A percentile compares a stretch with the other conserved stretches of the same genome.
Conservation (phyloP, 2,797 vertebrate genomes). For the Lates japonicus region DNA sequence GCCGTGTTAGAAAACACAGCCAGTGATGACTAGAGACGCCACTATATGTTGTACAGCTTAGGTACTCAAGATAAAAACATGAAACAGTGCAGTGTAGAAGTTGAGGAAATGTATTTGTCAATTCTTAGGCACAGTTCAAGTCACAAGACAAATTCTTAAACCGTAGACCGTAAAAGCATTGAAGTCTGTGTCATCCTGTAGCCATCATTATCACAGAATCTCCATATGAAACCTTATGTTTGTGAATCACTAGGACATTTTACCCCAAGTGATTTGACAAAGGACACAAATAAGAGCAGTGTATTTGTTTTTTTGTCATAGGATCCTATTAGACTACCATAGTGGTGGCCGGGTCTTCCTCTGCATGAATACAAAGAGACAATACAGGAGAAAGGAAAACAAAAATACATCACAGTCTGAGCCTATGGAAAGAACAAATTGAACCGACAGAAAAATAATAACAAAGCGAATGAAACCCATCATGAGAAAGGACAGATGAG, state of each 20-base stretch:
- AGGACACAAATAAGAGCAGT: not conserved
- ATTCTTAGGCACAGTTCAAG: conserved; percentile 5
- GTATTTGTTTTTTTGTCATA: conserved; percentile 18
- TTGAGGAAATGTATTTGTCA: not conserved
- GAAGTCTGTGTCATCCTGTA: conserved; percentile 12
- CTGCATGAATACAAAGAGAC: conserved; percentile 1
- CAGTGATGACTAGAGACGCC: not conserved
- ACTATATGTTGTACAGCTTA: not conserved
- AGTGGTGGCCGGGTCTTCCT: not conserved
- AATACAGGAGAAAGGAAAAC: not conserved
- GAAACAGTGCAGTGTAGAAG: not conserved
- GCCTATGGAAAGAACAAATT: not conserved
- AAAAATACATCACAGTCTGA: not conserved
- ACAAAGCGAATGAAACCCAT: not conserved
- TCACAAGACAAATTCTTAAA: conserved; percentile 21
- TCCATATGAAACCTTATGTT: no score
- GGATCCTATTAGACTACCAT: not conserved
- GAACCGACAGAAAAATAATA: not conserved
- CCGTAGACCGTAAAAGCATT: no score
- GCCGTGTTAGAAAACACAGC: not conserved
- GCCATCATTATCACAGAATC: conserved; percentile 18
- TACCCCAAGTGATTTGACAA: conserved; percentile 1
- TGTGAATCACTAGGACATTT: conserved; percentile 11
- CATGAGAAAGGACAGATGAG: not conserved
- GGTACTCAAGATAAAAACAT: not conserved